A percentile compares a stretch with the other conserved stretches of the same genome.
Conservation (phyloP, 2,113 vertebrate genomes). For the Bettongia penicillata region DNA sequence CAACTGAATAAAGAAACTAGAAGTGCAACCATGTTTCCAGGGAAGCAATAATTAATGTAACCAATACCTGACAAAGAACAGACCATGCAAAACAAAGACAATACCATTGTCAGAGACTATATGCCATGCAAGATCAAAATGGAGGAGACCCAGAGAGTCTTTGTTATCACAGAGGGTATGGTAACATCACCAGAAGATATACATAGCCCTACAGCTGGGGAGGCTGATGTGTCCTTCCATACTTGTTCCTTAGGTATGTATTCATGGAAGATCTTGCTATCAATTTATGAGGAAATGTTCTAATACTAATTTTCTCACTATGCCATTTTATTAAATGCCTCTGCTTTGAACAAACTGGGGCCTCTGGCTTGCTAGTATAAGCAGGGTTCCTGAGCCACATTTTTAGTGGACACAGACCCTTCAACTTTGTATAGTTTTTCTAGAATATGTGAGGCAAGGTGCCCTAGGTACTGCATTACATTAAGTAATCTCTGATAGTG, state of each 20-base stretch:
- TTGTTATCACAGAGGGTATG: neutral
- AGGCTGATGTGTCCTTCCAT: neutral
- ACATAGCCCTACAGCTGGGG: neutral
- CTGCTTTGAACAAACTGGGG: neutral
- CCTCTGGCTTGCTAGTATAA: neutral
- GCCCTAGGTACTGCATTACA: neutral
- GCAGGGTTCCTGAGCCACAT: neutral
- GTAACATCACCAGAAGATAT: neutral
- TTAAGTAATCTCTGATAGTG: neutral
- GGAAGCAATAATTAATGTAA: neutral
- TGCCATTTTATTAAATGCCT: neutral
- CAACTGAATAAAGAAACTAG: neutral
- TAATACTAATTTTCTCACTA: neutral
- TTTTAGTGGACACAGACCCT: neutral
- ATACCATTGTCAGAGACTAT: neutral
- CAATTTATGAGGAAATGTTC: neutral
- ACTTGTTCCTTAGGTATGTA: neutral
- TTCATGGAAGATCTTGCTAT: neutral
- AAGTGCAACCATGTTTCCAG: neutral
- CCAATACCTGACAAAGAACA: neutral
- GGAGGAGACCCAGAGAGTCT: neutral
- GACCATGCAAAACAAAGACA: neutral
- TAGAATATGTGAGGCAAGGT: neutral
- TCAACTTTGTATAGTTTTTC: neutral
- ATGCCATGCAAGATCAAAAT: neutral